Conservation (phyloP, 2,888 invertebrate species). For the Petrolisthes manimaculis region DNA sequence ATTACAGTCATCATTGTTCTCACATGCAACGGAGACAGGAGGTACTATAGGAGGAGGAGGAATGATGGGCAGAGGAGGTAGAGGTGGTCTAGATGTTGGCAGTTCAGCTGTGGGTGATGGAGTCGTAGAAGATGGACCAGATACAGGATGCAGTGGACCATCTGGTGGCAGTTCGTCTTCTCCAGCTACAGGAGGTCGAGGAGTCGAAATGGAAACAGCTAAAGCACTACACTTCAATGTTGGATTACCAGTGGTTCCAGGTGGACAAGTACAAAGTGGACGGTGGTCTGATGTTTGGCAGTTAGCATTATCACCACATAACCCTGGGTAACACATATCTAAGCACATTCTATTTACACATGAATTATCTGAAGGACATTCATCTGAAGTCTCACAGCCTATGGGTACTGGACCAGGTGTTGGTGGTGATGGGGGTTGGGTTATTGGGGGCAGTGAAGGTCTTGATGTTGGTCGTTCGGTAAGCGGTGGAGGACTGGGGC, state of each 20-base stretch:
- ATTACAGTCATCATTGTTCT: constrained; percentile 62
- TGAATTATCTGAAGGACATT: constrained; percentile 84
- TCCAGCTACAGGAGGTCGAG: constrained; percentile 26
- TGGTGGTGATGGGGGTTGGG: constrained; percentile 77
- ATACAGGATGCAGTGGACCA: constrained; percentile 15
- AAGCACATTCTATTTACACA: constrained; percentile 75
- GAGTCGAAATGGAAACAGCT: constrained; percentile 17
- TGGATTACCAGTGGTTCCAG: constrained; percentile 91
- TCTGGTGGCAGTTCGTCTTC: constrained; percentile 9
- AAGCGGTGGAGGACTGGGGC: constrained; percentile 41
- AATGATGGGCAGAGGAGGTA: constrained; percentile 21
- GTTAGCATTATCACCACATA: constrained; percentile 85
- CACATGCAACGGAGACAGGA: constrained; percentile 49
- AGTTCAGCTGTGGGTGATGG: constrained; percentile 24
- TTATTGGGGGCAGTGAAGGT: constrained; percentile 34
- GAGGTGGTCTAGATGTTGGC: constrained; percentile 29
- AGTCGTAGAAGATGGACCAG: constrained; percentile 32
- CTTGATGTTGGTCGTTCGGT: constrained; percentile 28
- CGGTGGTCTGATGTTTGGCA: constrained; percentile 90
- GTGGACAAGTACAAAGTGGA: constrained; percentile 86
- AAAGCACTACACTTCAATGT: constrained; percentile 62
- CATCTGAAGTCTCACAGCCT: constrained; percentile 68
- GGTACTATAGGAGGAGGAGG: constrained; percentile 42
- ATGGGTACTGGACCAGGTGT: constrained; percentile 72
- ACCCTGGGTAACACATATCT: constrained; percentile 72